Percentiles rank a stretch among this genome's conserved stretches.
Conservation (phyloP, 2,113 vertebrate species). For the Sminthopsis crassicaudata region DNA sequence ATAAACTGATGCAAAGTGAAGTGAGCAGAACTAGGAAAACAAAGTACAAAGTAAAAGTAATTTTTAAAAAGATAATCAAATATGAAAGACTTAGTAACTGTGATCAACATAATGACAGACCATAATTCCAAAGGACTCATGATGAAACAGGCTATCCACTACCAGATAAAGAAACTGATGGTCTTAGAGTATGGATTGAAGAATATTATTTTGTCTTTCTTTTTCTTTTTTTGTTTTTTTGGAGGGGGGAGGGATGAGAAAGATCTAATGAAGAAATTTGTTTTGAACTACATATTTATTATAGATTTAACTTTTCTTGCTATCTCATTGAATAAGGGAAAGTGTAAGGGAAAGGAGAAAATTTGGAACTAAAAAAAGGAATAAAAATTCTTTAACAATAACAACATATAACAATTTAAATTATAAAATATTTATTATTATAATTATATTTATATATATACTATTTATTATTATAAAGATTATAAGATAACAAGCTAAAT, state of each 20-base stretch:
- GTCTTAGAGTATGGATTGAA: too few species aligned
- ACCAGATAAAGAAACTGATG: too few species aligned
- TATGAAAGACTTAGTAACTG: neutral
- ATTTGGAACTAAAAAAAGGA: neutral
- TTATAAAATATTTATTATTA: too few species aligned
- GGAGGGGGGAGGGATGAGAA: too few species aligned
- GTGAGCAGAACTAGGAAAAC: too few species aligned
- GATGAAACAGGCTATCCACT: neutral
- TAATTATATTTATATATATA: too few species aligned
- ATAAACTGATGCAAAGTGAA: too few species aligned
- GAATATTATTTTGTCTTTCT: too few species aligned
- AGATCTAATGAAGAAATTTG: too few species aligned
- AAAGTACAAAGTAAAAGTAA: neutral
- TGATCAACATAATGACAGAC: neutral
- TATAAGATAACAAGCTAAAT: too few species aligned
- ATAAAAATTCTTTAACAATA: neutral
- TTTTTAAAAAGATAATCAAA: neutral
- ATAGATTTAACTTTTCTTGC: neutral
- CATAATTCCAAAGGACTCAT: neutral
- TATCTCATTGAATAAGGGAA: neutral
- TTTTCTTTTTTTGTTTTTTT: too few species aligned
- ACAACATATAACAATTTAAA: neutral
- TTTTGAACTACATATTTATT: neutral
- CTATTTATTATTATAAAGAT: too few species aligned
- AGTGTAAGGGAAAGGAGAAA: neutral